Conservation (phyloP, 2,888 invertebrate genomes). For the Halictus ligatus region DNA sequence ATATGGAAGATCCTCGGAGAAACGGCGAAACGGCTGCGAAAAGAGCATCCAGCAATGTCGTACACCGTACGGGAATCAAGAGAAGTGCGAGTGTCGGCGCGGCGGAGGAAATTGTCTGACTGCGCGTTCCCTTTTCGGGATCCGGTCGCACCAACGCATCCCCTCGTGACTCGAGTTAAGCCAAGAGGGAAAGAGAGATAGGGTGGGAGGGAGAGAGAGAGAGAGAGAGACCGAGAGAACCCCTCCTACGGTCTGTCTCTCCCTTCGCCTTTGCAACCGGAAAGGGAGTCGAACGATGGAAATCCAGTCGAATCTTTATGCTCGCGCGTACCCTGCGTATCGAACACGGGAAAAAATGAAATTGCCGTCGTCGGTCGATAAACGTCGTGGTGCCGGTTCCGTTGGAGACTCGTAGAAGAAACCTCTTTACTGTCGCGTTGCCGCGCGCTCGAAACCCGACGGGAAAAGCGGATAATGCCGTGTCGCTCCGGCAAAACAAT, state of each 20-base stretch:
- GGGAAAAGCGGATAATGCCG: conserved; percentile 13
- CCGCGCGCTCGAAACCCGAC: conserved; percentile 27
- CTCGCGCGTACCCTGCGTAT: conserved; percentile 30
- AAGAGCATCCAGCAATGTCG: conserved; percentile 51
- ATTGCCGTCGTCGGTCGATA: conserved; percentile 61
- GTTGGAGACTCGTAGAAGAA: conserved; percentile 26
- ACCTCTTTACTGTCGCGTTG: conserved; percentile 33
- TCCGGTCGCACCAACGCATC: conserved; percentile 40
- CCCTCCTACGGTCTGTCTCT: conserved; percentile 9
- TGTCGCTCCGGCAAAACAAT: conserved; percentile 43
- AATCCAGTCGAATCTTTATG: conserved; percentile 64
- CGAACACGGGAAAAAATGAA: conserved; percentile 53
- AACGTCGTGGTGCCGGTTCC: conserved; percentile 14
- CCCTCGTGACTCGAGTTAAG: conserved; percentile 60
- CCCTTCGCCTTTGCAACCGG: conserved; percentile 50
- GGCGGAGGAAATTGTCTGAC: conserved; percentile 64
- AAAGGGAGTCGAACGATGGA: conserved; percentile 56
- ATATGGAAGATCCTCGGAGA: conserved; percentile 11
- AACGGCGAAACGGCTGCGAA: conserved; percentile 37
- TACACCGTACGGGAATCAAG: conserved; percentile 49
- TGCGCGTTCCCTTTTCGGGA: conserved; percentile 64
- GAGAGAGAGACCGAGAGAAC: conserved; percentile 4
- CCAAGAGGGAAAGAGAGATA: conserved; percentile 20
- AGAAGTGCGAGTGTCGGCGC: conserved; percentile 49
- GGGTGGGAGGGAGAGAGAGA: background rate